Conservation (phyloP, 2,797 vertebrate species). For the Dromococcyx pavoninus region DNA sequence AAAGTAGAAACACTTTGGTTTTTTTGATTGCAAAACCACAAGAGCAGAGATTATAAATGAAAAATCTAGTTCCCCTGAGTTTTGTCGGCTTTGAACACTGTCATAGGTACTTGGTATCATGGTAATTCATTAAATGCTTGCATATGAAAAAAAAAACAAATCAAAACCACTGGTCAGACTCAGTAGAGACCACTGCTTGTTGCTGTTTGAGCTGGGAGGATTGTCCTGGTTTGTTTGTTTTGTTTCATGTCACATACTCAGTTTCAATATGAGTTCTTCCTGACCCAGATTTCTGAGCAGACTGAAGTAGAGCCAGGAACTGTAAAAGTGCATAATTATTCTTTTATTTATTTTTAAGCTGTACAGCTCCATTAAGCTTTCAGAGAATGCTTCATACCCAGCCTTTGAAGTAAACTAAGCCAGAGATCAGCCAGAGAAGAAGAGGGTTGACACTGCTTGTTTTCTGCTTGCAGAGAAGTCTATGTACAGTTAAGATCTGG, state of each 20-base stretch:
- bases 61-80: conserved; percentile 1
- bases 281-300: conserved; percentile 52
- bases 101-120: neutral
- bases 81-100: conserved; percentile 24
- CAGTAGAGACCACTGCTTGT: neutral
- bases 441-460: neutral
- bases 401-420: conserved; percentile 62
- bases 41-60: neutral
- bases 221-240: conserved; percentile 25
- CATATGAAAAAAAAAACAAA: neutral
- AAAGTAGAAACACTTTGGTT: neutral
- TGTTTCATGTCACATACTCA: conserved; percentile 20
- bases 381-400: conserved; percentile 40
- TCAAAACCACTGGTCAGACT: neutral
- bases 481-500: neutral
- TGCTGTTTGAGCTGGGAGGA: neutral
- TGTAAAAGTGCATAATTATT: conserved; percentile 61
- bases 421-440: conserved; percentile 42
- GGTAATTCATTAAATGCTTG: neutral
- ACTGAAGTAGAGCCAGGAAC: conserved; percentile 31
- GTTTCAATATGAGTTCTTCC: conserved; percentile 30
- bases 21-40: neutral
- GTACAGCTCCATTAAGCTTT: conserved; percentile 55
- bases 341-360: conserved; percentile 63
- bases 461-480: neutral